Conservation (phyloP, 2,797 vertebrate species). For the Falco biarmicus region DNA sequence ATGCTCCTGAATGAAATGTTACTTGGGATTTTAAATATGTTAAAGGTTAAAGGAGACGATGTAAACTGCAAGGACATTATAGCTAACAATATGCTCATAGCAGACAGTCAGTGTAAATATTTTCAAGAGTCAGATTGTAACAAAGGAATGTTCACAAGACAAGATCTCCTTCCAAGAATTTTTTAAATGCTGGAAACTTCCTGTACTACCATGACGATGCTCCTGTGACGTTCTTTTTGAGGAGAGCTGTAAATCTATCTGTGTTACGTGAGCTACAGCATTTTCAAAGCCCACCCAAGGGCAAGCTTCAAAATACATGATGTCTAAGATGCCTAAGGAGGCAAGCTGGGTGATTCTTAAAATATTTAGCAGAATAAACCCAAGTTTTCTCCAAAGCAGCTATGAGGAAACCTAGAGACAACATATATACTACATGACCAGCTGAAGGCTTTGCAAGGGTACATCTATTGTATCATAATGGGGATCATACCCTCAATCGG, state of each 20-base stretch:
- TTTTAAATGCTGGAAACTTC: background rate
- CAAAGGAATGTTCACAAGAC: background rate
- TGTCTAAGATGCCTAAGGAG: background rate
- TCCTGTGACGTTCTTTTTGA: background rate
- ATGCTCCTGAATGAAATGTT: background rate
- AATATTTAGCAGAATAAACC: background rate
- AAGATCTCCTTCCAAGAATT: background rate
- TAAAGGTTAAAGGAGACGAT: background rate
- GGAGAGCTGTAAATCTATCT: fast-evolving
- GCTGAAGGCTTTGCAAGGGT: background rate
- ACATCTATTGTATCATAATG: background rate
- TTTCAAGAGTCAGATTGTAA: background rate
- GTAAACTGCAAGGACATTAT: background rate
- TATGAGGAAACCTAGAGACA: background rate
- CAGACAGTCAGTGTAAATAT: background rate
- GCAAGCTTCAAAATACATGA: background rate
- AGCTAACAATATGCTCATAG: background rate
- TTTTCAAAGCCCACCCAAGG: background rate
- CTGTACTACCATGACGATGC: no score
- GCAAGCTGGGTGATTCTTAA: background rate
- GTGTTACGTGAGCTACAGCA: background rate
- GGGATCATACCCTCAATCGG: background rate
- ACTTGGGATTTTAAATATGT: background rate
- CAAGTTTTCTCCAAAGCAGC: background rate
- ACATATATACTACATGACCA: background rate